Base-by-base conservation (phyloP, 92 coral and sea anemone genomes). In the Epizoanthus illoricatus region DNA sequence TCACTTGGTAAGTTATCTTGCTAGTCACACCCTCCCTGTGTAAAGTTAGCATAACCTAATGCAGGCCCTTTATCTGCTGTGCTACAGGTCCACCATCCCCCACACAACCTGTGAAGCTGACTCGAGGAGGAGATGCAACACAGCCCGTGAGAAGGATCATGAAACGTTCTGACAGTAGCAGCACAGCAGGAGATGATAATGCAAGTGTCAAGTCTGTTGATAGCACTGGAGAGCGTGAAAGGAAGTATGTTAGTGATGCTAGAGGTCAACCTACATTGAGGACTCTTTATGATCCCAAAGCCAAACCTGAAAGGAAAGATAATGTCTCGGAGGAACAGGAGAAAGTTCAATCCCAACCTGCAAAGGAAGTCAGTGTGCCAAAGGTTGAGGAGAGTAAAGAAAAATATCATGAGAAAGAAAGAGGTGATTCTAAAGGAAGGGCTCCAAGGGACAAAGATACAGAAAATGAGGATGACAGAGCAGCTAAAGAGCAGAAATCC, bases 121-220 rank as follows among this genome's bases (percentile, higher is more conserved):
- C 69, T 60, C 89, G 73, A 49, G 76, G 65, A 16, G 83, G 86
- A 74, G 81, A 86, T 56, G 56, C 84, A 49, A 71, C 81, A 33
- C 73, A 88, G 19, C 94, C 95, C 28, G 98, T 94, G 23, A 90
- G 89, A 73, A 87, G 99, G 56, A 97, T 97, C 47, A 97, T 97
- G 99, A 94, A 92, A 64, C 94, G 99, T 16, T 90, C 95, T 10
- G 99, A 97, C 84, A 97, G 99, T 86, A 92, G 94, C 56, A 97
- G 99, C 69, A 90, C 96, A 62, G 92, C 94, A 55, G 99, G 95
- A 43, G 99, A 96, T 81, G 99, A 97, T 81, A 91, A 87, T 33
- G 91, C 98, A 61, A 96, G 99, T 74, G 95, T 97, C 42, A 97
- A 93, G 92, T 97, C 99, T 3, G 84, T 97, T 28, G 99, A 97